Evolutionary conservation across 2,888 invertebrate genomes (phyloP).

Genomic region (Calameuta pallipes): DNA sequence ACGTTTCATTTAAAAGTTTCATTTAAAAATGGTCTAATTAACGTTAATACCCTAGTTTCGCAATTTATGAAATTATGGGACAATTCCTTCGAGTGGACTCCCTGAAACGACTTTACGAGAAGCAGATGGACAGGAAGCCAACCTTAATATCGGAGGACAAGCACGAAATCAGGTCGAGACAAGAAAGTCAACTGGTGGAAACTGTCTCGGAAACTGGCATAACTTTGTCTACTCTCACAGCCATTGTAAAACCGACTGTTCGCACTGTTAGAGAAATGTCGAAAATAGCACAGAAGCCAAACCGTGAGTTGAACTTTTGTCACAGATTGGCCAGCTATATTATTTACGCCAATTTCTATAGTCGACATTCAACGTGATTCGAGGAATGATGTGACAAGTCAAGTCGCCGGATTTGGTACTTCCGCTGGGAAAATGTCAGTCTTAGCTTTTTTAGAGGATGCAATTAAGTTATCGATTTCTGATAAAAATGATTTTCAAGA

Average conservation of each 20-base stretch:
- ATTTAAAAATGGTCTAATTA: not conserved
- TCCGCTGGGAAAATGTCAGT: slow-evolving; percentile 4
- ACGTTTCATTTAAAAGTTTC: not conserved
- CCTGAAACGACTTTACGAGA: not conserved
- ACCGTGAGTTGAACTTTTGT: not conserved
- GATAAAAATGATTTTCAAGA: slow-evolving; percentile 6
- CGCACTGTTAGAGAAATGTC: not conserved
- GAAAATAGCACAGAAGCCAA: not conserved
- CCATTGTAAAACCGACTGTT: slow-evolving; percentile 1
- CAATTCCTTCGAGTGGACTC: not conserved
- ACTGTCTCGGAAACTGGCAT: not conserved
- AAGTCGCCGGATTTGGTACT: not conserved
- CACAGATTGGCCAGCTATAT: not conserved
- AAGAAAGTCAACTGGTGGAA: not conserved
- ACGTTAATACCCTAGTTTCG: not conserved
- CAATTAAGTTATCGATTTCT: not conserved
- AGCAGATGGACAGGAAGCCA: not conserved
- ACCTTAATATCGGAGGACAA: not conserved
- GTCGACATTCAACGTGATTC: not conserved
- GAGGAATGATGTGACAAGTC: not conserved
- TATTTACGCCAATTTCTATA: not conserved
- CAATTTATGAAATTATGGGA: not conserved
- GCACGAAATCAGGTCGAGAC: not conserved
- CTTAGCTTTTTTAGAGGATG: slow-evolving; percentile 7
- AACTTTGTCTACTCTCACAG: not conserved